Evolutionary conservation across 2,888 invertebrate genomes (phyloP).

Genomic region (Syrphus vitripennis): DNA sequence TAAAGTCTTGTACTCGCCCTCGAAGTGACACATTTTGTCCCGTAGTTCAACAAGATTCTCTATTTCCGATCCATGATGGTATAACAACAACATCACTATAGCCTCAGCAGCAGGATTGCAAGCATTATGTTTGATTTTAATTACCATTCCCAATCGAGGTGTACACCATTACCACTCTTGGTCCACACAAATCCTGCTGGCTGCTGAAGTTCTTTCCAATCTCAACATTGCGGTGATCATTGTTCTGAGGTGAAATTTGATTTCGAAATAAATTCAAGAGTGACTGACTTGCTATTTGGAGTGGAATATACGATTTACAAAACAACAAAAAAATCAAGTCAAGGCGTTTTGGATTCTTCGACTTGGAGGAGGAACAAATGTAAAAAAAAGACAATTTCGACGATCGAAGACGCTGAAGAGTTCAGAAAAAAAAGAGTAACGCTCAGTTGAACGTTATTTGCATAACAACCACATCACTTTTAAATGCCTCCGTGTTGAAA

Average conservation of each 20-base stretch:
- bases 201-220: background rate
- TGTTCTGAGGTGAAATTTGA: slow-evolving; percentile 70
- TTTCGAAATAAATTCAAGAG: slow-evolving; percentile 70
- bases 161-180: slow-evolving; percentile 34
- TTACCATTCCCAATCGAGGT: slow-evolving; percentile 64
- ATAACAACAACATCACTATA: slow-evolving; percentile 11
- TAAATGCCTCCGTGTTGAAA: slow-evolving; percentile 72
- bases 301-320: background rate
- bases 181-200: background rate
- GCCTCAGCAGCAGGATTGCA: slow-evolving; percentile 37
- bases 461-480: slow-evolving; percentile 71
- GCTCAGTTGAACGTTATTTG: slow-evolving; percentile 71
- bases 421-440: slow-evolving; percentile 48
- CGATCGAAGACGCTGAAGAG: background rate
- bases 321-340: slow-evolving; percentile 23
- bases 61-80: slow-evolving; percentile 55
- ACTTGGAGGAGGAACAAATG: background rate
- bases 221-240: slow-evolving; percentile 38
- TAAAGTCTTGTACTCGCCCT: slow-evolving; percentile 70
- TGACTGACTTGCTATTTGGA: slow-evolving; percentile 58
- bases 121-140: slow-evolving; percentile 68
- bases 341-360: slow-evolving; percentile 47
- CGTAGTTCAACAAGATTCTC: slow-evolving; percentile 69
- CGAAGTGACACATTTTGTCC: slow-evolving; percentile 69
- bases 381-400: background rate